Percentiles rank a stretch among this genome's conserved stretches.
phyloP scores from a whole-genome alignment of 1,140 invertebrate species.

The Ceratina australensis region DNA sequence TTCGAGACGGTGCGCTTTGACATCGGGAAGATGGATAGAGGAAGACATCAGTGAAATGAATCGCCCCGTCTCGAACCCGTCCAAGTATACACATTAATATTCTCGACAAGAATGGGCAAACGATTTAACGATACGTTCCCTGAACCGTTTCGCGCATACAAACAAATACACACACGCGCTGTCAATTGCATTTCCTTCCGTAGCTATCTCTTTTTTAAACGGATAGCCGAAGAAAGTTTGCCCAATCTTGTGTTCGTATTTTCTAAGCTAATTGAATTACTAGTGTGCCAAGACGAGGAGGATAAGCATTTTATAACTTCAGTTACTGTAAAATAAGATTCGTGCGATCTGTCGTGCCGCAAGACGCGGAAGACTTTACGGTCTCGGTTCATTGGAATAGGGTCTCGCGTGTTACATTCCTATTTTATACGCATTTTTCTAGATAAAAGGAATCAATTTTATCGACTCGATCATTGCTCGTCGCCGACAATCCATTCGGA shows the following conservation, averaged over 20 bases:
- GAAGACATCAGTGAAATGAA: background rate
- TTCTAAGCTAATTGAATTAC: constrained; percentile 56
- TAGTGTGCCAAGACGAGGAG: constrained; percentile 61
- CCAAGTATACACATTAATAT: constrained; percentile 29
- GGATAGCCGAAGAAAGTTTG: constrained; percentile 1
- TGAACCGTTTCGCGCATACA: too few relatives aligned
- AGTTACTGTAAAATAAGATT: constrained; percentile 41
- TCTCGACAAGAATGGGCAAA: constrained; percentile 37
- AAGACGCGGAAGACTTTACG: background rate
- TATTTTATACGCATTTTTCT: constrained; percentile 68
- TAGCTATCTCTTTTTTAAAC: background rate
- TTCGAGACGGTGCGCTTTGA: constrained; percentile 47
- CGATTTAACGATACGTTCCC: background rate
- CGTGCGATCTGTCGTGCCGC: constrained; percentile 15
- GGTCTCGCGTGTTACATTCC: constrained; percentile 62
- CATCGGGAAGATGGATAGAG: too few relatives aligned
- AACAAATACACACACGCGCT: too few relatives aligned
- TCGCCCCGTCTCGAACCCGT: constrained; percentile 47
- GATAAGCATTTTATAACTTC: constrained; percentile 59
- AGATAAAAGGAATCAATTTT: constrained; percentile 40
- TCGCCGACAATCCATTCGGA: constrained; percentile 8
- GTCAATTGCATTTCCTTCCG: background rate
- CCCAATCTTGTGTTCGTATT: constrained; percentile 26
- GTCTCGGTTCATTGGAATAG: constrained; percentile 7
- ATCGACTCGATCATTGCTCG: constrained; percentile 30